phyloP scores from a whole-genome alignment of 2,888 invertebrate genomes.

The Sphinx pinastri region DNA sequence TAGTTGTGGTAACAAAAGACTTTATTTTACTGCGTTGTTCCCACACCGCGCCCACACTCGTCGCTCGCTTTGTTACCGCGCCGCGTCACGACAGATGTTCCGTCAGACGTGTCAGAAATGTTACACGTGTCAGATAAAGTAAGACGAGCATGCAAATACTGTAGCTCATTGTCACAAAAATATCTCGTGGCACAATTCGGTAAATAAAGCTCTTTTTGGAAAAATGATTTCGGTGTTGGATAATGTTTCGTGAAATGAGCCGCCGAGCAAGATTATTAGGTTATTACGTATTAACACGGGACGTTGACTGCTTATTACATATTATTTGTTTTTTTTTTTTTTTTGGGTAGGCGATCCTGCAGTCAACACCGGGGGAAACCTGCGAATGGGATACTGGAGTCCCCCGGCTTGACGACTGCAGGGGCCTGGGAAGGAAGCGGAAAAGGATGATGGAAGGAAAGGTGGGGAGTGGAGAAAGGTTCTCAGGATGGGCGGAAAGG shows the following conservation, averaged over 20 bases:
- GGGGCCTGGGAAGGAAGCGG: no score
- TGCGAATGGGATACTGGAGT: no score
- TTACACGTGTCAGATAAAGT: not conserved
- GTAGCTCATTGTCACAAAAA: slow-evolving; percentile 4
- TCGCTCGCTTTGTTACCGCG: not conserved
- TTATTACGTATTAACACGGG: no score
- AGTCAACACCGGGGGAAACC: no score
- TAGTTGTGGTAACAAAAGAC: not conserved
- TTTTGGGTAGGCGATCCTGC: no score
- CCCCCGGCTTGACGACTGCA: no score
- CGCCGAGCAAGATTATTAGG: no score
- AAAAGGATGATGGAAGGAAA: no score
- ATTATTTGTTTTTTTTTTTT: no score
- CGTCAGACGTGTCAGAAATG: not conserved
- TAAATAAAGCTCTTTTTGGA: not conserved
- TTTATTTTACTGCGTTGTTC: not conserved
- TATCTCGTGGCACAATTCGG: not conserved
- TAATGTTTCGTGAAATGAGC: not conserved
- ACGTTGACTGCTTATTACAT: no score
- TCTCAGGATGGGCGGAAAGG: no score
- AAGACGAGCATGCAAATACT: not conserved
- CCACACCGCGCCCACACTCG: not conserved
- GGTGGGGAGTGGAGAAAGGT: no score
- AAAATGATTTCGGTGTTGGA: not conserved
- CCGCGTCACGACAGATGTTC: not conserved